Evolutionary conservation across 1,140 invertebrate genomes (phyloP), one percentile per base, ranked within the genome.

Genomic region (Sminthurides bifidus): DNA sequence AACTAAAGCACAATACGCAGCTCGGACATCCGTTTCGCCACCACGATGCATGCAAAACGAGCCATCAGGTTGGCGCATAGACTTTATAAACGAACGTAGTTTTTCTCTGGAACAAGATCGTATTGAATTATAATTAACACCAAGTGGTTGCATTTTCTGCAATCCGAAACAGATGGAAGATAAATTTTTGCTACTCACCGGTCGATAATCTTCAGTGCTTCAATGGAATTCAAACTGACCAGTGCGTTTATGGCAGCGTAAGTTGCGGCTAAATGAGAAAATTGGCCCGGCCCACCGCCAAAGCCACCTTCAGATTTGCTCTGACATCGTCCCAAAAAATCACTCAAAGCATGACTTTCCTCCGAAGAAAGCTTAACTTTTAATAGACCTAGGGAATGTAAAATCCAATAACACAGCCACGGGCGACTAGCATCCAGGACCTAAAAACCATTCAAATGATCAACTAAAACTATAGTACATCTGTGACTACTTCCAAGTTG

Each of bases 221-320:
- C 82, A 69, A 82, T 75, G 15, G 83, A 92, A 37, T 87, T 88
- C 64, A 99, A 81, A 21, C 85, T 87, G 67, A 84, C 85, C 3
- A 98, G 73, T 8, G 91, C 81, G 76, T 91, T 93, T 0, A 98
- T 81, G 58, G 94, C 92, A 44, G 93, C 95, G 76, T 97, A 99
- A 4, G 94, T 98, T 29, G 93, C 81, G 1, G 94, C 95, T 48
- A 98, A 75, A 75, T 99, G 95, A 26, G 92, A 74, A 67, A 80
- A 74, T 71, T 98, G 94, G 2, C 81, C 80, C 0, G 92, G 93
- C 17, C 92, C 93, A 62, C 94, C 93, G 44, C 84, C 90, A 78
- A 93, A 98, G 4, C 92, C 92, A 27, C 93, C 92, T 57, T 79
- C 74, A 5, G 79, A 76, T 66, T n/a, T 38, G 46, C 35, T 37